These are phyloP conservation scores for Phaonia tiefii DNA, from an alignment of 2,888 invertebrate species.

Conservation along the genomic window DNA sequence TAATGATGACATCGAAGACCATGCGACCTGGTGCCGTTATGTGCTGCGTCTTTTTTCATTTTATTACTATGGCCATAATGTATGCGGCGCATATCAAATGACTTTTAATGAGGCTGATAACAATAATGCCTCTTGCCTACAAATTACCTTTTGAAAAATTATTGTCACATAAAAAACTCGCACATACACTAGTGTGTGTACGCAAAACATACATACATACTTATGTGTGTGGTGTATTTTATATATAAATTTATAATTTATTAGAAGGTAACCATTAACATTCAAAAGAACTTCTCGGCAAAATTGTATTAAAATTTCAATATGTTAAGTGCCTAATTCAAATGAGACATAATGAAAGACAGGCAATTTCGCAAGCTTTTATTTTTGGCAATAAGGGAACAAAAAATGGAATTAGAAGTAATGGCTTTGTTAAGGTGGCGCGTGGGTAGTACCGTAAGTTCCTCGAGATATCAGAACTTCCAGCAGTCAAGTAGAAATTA, in stretches of 20 bases:
- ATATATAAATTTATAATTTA: conserved; percentile 37
- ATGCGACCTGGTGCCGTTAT: neutral
- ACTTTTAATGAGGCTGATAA: conserved; percentile 66
- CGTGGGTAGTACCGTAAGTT: no score
- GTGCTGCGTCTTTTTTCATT: conserved; percentile 32
- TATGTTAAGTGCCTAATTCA: conserved; percentile 2
- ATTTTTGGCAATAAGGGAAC: neutral
- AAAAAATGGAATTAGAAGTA: no score
- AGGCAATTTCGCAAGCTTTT: neutral
- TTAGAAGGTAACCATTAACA: conserved; percentile 29
- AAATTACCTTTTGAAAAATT: conserved; percentile 63
- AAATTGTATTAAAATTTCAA: conserved; percentile 34
- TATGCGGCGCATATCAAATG: conserved; percentile 64
- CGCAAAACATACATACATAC: neutral
- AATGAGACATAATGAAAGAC: neutral
- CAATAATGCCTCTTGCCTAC: conserved; percentile 62
- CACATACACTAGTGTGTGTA: neutral
- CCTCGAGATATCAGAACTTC: no score
- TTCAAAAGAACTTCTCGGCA: conserved; percentile 15
- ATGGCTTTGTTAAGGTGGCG: no score
- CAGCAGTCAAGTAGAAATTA: no score
- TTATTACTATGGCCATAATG: conserved; percentile 53
- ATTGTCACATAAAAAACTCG: conserved; percentile 51
- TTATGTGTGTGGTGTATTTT: neutral
- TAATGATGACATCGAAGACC: conserved; percentile 24